A percentile compares a stretch with the other conserved stretches of the same genome.
Conservation (phyloP, 2,797 vertebrate species). For the Phoxinus dragarum region DNA sequence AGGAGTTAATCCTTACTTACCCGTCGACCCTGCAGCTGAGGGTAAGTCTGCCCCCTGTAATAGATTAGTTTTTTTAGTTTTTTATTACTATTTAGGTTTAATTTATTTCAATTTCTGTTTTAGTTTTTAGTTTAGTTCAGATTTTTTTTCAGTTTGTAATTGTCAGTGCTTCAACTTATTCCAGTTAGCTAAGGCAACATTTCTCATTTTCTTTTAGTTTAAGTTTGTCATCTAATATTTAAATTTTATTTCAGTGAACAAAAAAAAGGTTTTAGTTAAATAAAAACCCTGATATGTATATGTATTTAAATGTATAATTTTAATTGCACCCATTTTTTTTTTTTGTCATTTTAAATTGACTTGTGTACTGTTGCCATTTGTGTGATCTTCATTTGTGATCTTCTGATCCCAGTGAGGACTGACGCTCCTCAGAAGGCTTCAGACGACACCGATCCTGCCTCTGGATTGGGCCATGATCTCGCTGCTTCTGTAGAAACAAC, state of each 20-base stretch:
- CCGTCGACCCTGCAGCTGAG: slow-evolving; percentile 81
- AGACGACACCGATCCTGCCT: slow-evolving; percentile 70
- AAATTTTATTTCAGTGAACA: not conserved
- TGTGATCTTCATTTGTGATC: not conserved
- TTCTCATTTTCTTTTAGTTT: not conserved
- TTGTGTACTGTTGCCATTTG: not conserved
- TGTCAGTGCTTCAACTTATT: not conserved
- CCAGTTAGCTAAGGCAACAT: not conserved
- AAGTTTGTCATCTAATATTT: not conserved
- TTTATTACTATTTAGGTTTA: not conserved
- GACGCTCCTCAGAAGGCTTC: slow-evolving; percentile 71
- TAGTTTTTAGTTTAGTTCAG: not conserved
- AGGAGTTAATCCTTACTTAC: slow-evolving; percentile 84
- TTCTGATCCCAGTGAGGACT: slow-evolving; percentile 71
- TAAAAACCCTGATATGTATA: not conserved
- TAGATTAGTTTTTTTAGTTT: not conserved
- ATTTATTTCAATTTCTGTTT: not conserved
- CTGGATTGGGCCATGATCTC: slow-evolving; percentile 73
- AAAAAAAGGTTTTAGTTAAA: not conserved
- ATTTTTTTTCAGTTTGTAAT: not conserved
- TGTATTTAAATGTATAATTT: not conserved
- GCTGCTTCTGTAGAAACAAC: slow-evolving; percentile 80
- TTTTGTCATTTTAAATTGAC: not conserved
- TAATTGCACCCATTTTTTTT: not conserved
- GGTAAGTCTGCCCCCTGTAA: slow-evolving; percentile 70